Evolutionary conservation across 2,113 vertebrate species (phyloP).

Genomic region (Trogon surrucura): DNA sequence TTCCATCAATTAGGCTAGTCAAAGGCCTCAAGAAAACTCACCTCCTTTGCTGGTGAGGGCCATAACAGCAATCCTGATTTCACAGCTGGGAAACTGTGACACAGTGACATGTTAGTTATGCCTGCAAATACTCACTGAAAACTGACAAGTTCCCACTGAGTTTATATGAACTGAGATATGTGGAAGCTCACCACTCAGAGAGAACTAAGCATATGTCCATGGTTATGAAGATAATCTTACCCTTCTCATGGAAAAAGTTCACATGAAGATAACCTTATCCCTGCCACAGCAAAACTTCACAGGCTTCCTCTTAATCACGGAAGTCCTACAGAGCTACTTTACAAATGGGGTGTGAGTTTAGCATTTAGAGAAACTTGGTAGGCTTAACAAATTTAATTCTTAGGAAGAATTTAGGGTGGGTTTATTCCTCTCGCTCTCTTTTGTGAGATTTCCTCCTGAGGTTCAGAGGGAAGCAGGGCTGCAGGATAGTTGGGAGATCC

Average conservation of each 20-base stretch:
- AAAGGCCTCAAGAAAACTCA: background rate
- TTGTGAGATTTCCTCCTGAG: background rate
- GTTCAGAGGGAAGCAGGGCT: background rate
- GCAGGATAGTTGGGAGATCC: background rate
- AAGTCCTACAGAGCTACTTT: background rate
- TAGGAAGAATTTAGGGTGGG: background rate
- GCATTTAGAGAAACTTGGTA: background rate
- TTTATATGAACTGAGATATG: background rate
- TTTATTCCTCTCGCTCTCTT: accelerated
- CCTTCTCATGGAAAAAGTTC: background rate
- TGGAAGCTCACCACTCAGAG: background rate
- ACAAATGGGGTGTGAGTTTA: background rate
- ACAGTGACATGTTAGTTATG: accelerated
- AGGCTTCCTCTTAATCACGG: background rate
- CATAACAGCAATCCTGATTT: background rate
- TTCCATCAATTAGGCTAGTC: background rate
- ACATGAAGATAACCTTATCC: background rate
- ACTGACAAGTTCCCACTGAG: background rate
- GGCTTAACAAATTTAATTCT: background rate
- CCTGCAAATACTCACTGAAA: background rate
- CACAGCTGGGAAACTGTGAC: background rate
- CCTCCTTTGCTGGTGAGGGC: background rate
- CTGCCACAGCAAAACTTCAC: background rate
- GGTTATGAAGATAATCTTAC: background rate
- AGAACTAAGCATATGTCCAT: background rate